Percentiles rank a stretch among this genome's conserved stretches.
Evolutionary conservation across 2,113 vertebrate genomes (phyloP).

Genomic region (Hystrix brachyura): DNA sequence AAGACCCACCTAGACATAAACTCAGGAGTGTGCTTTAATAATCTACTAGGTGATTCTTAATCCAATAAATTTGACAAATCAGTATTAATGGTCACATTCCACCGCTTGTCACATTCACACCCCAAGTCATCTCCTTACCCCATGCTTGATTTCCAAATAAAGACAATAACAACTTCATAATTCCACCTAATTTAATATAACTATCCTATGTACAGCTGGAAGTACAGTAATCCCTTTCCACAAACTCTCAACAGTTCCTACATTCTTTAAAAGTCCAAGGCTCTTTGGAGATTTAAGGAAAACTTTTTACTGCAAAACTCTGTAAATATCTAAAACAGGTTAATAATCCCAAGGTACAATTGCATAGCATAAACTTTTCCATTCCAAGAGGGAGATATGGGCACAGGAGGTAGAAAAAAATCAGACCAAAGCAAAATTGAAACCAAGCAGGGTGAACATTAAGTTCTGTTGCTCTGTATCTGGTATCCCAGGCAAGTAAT

Average conservation of each 20-base stretch:
- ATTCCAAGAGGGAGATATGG: background rate
- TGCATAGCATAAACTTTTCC: background rate
- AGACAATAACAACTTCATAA: background rate
- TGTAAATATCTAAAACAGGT: background rate
- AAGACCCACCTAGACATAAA: background rate
- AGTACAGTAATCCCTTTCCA: background rate
- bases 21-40: background rate
- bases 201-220: background rate
- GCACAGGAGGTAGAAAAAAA: background rate
- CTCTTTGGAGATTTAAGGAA: background rate
- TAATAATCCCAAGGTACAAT: background rate
- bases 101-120: background rate
- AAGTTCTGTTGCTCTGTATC: background rate
- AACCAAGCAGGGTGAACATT: background rate
- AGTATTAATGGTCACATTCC: background rate
- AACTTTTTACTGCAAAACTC: background rate
- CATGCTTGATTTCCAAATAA: background rate
- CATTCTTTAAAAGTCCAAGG: background rate
- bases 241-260: background rate
- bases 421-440: background rate
- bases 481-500: no score
- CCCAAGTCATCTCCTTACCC: background rate
- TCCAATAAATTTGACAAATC: background rate
- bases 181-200: background rate
- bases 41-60: background rate